Percentiles rank a stretch among this genome's conserved stretches.
These are phyloP conservation scores for Rhagophthalmus giganteus DNA, from an alignment of 2,888 invertebrate species.

Conservation along the genomic window DNA sequence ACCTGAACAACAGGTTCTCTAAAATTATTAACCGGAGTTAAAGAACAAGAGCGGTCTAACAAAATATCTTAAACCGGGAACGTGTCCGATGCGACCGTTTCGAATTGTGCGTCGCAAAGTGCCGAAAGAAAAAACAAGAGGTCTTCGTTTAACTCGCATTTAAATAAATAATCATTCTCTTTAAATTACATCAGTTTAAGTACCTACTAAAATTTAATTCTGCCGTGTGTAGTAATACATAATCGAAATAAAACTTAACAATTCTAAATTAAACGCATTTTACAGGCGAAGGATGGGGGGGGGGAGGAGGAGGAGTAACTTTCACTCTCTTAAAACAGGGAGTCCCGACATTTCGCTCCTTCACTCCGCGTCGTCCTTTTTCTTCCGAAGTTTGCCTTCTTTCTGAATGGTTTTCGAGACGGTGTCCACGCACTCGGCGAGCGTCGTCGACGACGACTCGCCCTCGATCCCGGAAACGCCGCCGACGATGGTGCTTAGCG, in stretches of 20 bases:
- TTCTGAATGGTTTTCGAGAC: constrained; percentile 93
- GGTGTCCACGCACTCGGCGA: constrained; percentile 78
- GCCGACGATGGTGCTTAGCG: constrained; percentile 77
- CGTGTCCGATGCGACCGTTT: too few species aligned
- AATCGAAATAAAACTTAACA: not conserved
- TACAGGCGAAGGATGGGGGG: too few species aligned
- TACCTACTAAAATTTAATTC: constrained; percentile 9
- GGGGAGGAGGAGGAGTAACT: too few species aligned
- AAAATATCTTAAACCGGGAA: too few species aligned
- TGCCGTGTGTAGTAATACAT: constrained; percentile 1
- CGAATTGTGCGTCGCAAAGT: not conserved
- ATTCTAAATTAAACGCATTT: too few species aligned
- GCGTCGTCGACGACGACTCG: constrained; percentile 60
- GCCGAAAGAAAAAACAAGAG: not conserved
- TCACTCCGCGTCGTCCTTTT: constrained; percentile 70
- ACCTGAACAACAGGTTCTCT: too few species aligned
- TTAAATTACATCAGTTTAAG: constrained; percentile 15
- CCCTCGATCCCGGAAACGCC: constrained; percentile 63
- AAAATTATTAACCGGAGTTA: too few species aligned
- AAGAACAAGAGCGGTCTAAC: too few species aligned
- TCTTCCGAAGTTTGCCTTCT: constrained; percentile 85
- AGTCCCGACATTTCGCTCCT: too few species aligned
- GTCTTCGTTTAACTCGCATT: constrained; percentile 7
- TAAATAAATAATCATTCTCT: constrained; percentile 12
- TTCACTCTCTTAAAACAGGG: too few species aligned